Evolutionary conservation across 2,113 vertebrate species (phyloP).

Genomic region (Bostrychus sinensis): DNA sequence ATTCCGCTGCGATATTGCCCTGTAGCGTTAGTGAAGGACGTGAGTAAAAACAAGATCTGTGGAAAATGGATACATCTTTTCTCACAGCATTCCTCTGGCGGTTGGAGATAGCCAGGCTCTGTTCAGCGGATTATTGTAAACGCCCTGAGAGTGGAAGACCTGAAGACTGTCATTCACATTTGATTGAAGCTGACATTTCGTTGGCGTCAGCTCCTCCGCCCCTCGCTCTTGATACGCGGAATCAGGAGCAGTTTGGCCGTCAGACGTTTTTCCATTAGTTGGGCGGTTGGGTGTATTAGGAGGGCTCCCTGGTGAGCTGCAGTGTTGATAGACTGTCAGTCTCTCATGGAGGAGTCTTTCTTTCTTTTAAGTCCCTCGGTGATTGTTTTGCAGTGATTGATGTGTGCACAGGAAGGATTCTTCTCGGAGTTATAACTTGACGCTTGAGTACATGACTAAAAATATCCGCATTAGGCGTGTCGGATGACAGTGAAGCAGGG

Average conservation of each 20-base stretch:
- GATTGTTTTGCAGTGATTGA: constrained; percentile 23
- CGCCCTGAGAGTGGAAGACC: constrained; percentile 26
- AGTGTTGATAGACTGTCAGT: constrained; percentile 60
- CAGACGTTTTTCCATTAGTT: constrained; percentile 54
- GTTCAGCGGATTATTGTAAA: constrained; percentile 21
- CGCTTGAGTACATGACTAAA: constrained; percentile 6
- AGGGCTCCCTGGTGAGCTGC: constrained; percentile 40
- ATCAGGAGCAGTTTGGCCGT: constrained; percentile 45
- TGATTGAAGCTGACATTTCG: constrained; percentile 64
- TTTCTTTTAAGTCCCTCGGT: constrained; percentile 13
- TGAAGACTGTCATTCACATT: constrained; percentile 61
- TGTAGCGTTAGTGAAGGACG: constrained; percentile 48
- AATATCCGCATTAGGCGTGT: background rate
- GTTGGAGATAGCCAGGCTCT: background rate
- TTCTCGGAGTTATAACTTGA: constrained; percentile 13
- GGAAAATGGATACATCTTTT: constrained; percentile 27
- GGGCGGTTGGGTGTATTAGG: constrained; percentile 53
- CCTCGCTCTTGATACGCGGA: constrained; percentile 30
- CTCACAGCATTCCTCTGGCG: background rate
- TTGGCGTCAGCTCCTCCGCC: constrained; percentile 31
- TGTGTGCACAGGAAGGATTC: background rate
- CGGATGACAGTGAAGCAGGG: constrained; percentile 16
- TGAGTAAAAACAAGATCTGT: constrained; percentile 45
- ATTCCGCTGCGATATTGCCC: constrained; percentile 51
- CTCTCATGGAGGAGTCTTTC: constrained; percentile 21